These are phyloP conservation scores for Bombus vancouverensis DNA, from an alignment of 1,140 invertebrate genomes.

Conservation along the genomic window DNA sequence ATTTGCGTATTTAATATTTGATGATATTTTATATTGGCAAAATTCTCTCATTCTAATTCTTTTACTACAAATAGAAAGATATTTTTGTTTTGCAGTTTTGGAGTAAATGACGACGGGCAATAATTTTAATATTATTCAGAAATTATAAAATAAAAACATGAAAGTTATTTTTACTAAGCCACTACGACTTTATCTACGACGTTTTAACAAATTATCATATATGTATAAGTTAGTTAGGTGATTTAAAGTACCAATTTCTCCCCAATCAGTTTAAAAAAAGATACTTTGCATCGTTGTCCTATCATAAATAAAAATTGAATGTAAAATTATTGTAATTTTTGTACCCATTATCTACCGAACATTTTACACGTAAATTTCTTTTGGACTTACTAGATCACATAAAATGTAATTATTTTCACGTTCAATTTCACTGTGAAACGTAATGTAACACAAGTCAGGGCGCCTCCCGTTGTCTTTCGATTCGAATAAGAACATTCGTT, in stretches of 20 bases:
- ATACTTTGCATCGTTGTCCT: neutral
- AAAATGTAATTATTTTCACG: too few species aligned
- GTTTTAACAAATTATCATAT: too few species aligned
- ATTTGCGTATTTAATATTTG: neutral
- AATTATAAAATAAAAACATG: neutral
- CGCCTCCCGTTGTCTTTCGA: conserved; percentile 24
- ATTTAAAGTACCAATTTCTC: neutral
- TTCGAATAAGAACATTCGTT: neutral
- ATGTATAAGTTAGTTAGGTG: too few species aligned
- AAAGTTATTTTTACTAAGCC: too few species aligned
- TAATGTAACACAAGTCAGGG: conserved; percentile 31
- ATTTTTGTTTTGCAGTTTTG: neutral
- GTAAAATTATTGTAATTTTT: neutral
- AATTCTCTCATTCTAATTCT: too few species aligned
- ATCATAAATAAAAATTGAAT: too few species aligned
- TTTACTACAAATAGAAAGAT: too few species aligned
- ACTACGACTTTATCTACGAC: too few species aligned
- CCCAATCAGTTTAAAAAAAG: neutral
- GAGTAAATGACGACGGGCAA: neutral
- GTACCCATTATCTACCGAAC: neutral
- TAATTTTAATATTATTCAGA: neutral
- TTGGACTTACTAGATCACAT: neutral
- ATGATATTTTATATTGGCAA: neutral
- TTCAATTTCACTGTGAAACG: conserved; percentile 20
- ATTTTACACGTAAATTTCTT: neutral